Conservation (phyloP, 2,888 invertebrate species). For the Schrankia costaestrigalis region DNA sequence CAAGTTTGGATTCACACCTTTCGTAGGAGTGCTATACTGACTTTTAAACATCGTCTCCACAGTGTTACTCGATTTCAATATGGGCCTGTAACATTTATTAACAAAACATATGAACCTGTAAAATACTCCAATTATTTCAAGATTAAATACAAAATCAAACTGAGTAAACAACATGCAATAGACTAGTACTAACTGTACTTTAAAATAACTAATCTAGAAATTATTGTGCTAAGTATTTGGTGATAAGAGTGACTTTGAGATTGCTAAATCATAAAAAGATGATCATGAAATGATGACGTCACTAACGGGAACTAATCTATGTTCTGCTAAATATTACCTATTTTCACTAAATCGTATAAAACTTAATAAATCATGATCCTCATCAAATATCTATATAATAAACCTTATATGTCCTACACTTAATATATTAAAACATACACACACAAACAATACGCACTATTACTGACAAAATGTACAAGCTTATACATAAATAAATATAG, state of each 20-base stretch:
- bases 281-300: slow-evolving; percentile 24
- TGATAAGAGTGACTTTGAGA: slow-evolving; percentile 24
- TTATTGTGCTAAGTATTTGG: slow-evolving; percentile 22
- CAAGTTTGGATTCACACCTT: slow-evolving; percentile 86
- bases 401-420: too few relatives aligned
- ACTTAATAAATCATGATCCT: neutral
- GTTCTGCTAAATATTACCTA: too few relatives aligned
- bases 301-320: slow-evolving; percentile 19
- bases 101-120: slow-evolving; percentile 1
- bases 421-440: neutral
- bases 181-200: slow-evolving; percentile 7
- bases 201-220: slow-evolving; percentile 7
- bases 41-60: slow-evolving; percentile 82
- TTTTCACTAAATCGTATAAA: slow-evolving; percentile 2
- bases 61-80: slow-evolving; percentile 61
- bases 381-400: neutral
- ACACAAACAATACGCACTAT: too few relatives aligned
- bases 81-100: slow-evolving; percentile 63
- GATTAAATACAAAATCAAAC: neutral
- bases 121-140: neutral
- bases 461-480: neutral
- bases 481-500: neutral
- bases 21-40: slow-evolving; percentile 74
- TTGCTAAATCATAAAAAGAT: slow-evolving; percentile 37
- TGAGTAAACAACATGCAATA: slow-evolving; percentile 17